Evolutionary conservation across 2,797 vertebrate species (phyloP), one percentile per base, ranked within the genome.

Genomic region (Rhinatrema bivittatum): DNA sequence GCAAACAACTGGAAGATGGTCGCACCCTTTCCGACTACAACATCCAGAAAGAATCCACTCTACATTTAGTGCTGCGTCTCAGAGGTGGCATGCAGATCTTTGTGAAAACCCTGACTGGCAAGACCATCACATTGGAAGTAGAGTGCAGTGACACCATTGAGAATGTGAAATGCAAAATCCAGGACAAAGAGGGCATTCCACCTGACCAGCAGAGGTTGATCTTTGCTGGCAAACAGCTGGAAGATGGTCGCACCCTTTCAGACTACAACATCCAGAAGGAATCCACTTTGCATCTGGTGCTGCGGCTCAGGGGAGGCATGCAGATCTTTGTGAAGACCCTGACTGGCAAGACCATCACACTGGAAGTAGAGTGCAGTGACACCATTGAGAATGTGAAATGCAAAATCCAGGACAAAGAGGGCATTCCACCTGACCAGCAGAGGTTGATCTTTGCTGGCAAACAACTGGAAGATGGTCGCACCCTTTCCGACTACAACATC

Each of bases 301-400:
- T 78, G 1, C 66, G 70, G 9, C 60, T 76, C 2, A n/a, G n/a
- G n/a, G n/a, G n/a, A n/a, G n/a, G n/a, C n/a, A 94, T 94, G 91
- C 91, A 93, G 87, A 94, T 94, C 69, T 94, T 94, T 43, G 90
- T 94, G 79, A 94, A 94, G 39, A 94, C 91, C 28, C 72, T 94
- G 60, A 93, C 91, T 3, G 91, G 90, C 46, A 94, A 94, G 55
- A 94, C 91, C 65, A 93, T 94, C 83, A 94, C 90, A 53, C 78
- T 94, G 0, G 90, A 94, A 85, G 91, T 94, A 5, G 90, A 94
- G 49, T 89, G 91, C 67, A 92, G 89, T 28, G 90, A 94, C 48
- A 94, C 90, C 4, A 94, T 93, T 35, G 90, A 94, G 66, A 91
- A 94, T 61, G 91, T 93, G 39, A 94, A 94, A 32, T 88, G 90